A percentile compares a stretch with the other conserved stretches of the same genome.
Conservation (phyloP, 2,888 invertebrate species). For the Netelia inedita region DNA sequence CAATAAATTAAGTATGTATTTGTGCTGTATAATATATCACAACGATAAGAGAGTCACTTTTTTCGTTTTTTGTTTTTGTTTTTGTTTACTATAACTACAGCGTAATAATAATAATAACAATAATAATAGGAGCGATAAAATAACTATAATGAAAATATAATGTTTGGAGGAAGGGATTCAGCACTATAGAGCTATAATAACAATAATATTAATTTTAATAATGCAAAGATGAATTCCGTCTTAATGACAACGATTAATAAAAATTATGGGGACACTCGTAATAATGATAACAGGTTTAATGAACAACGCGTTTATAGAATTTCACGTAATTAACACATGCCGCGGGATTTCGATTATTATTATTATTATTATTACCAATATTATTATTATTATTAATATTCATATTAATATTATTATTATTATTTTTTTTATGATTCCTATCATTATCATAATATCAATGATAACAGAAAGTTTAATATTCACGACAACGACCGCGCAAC, state of each 20-base stretch:
- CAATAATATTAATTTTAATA: conserved; percentile 52
- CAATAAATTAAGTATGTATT: conserved; percentile 55
- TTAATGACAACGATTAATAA: conserved; percentile 54
- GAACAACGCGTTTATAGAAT: conserved; percentile 6
- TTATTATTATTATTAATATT: not conserved
- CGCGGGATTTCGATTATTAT: conserved; percentile 39
- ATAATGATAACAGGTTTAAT: conserved; percentile 50
- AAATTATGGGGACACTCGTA: conserved; percentile 41
- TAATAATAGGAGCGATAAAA: conserved; percentile 65
- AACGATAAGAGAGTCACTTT: conserved; percentile 66
- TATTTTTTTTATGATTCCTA: no score
- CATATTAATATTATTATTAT: no score
- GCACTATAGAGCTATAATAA: conserved; percentile 40
- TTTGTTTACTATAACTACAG: conserved; percentile 62
- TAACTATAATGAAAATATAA: conserved; percentile 52
- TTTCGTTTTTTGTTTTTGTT: conserved; percentile 62
- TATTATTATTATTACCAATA: conserved; percentile 29
- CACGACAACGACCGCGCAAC: not conserved
- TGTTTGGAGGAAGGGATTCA: conserved; percentile 46
- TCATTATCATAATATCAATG: conserved; percentile 14
- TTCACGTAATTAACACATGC: conserved; percentile 9
- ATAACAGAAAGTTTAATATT: conserved; percentile 28
- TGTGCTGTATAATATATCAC: conserved; percentile 67
- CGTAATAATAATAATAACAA: conserved; percentile 71
- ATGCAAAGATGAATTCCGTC: conserved; percentile 43